phyloP scores from a whole-genome alignment of 1,140 invertebrate species.

The Danaus melanippus region DNA sequence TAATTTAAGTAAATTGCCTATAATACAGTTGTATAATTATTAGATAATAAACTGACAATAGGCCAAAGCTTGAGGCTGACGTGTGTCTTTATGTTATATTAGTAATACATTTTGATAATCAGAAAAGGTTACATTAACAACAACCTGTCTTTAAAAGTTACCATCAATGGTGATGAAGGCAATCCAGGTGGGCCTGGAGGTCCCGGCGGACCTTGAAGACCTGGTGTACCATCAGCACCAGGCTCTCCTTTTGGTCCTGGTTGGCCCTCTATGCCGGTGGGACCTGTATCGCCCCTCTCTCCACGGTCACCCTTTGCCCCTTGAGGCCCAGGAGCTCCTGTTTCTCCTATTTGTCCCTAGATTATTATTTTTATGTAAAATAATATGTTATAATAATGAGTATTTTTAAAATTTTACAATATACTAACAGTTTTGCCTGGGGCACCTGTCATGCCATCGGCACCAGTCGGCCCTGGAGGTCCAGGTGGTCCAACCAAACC shows the following conservation, averaged over 20 bases:
- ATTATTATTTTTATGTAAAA: conserved; percentile 1
- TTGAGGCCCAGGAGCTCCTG: conserved; percentile 74
- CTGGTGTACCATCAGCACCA: conserved; percentile 77
- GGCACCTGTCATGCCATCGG: conserved; percentile 70
- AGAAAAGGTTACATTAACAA: too few relatives aligned
- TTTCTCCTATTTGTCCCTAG: conserved; percentile 74
- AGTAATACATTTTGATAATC: too few relatives aligned
- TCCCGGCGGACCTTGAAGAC: conserved; percentile 78
- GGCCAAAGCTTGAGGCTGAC: too few relatives aligned
- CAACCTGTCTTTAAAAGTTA: conserved; percentile 16
- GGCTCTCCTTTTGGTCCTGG: conserved; percentile 80
- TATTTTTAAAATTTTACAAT: not conserved
- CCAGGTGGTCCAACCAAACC: conserved; percentile 80
- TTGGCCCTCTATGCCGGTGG: conserved; percentile 76
- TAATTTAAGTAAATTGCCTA: too few relatives aligned
- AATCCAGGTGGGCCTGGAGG: conserved; percentile 80
- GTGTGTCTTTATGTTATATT: too few relatives aligned
- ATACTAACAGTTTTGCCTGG: conserved; percentile 56
- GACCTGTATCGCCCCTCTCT: conserved; percentile 77
- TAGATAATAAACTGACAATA: too few relatives aligned
- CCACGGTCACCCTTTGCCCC: conserved; percentile 74
- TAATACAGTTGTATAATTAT: too few relatives aligned
- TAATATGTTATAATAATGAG: not conserved
- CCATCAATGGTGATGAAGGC: conserved; percentile 70
- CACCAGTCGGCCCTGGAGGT: conserved; percentile 73